These are phyloP conservation scores for Drosophila jambulina DNA, from an alignment of 1,140 invertebrate species.

Conservation along the genomic window DNA sequence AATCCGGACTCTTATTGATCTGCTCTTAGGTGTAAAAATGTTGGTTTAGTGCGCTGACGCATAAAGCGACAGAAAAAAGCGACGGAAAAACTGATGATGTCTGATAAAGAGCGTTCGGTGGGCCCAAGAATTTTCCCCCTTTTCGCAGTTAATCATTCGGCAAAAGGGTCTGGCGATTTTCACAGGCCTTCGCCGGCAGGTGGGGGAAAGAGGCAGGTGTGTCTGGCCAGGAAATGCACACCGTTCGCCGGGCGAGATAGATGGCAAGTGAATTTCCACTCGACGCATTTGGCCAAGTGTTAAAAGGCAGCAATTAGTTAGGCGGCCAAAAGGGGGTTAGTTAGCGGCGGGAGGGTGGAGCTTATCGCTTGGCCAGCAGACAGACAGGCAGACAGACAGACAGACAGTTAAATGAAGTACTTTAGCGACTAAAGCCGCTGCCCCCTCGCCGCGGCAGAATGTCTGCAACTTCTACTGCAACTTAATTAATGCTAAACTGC, in stretches of 20 bases:
- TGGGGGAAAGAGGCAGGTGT: neutral
- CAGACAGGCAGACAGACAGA: constrained; percentile 74
- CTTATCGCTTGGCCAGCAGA: constrained; percentile 75
- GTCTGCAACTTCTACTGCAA: constrained; percentile 69
- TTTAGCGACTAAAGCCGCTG: constrained; percentile 33
- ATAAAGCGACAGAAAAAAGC: constrained; percentile 54
- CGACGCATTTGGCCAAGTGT: constrained; percentile 54
- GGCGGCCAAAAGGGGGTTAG: constrained; percentile 26
- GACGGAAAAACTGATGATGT: constrained; percentile 57
- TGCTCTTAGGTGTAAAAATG: constrained; percentile 79
- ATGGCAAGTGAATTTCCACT: constrained; percentile 31
- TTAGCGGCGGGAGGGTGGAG: constrained; percentile 9
- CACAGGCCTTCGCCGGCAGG: constrained; percentile 6
- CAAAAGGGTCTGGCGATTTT: constrained; percentile 18
- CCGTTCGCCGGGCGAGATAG: constrained; percentile 26
- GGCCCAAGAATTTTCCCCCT: constrained; percentile 8
- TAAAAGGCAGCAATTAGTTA: constrained; percentile 76
- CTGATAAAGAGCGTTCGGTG: constrained; percentile 52
- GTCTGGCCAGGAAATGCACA: constrained; percentile 53
- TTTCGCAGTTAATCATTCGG: constrained; percentile 27
- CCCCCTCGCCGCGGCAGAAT: neutral
- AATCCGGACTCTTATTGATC: constrained; percentile 28
- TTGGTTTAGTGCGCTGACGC: constrained; percentile 80
- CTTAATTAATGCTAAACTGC: constrained; percentile 83
- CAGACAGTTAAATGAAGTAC: constrained; percentile 70